Conservation (phyloP, 2,888 invertebrate genomes). For the Agrenia bidenticulata region DNA sequence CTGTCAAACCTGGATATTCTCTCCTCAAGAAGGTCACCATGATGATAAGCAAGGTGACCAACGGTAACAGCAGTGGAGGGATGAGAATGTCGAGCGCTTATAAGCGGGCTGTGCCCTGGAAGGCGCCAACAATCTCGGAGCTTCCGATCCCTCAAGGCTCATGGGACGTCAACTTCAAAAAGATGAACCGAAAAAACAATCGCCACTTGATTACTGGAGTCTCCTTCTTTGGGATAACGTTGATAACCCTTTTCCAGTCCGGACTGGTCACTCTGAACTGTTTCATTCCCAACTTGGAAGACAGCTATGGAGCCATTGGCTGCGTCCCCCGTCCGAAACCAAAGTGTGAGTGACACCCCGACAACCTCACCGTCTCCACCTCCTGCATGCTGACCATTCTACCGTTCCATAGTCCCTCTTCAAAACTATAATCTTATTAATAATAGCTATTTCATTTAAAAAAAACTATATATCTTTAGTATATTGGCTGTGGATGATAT, state of each 20-base stretch:
- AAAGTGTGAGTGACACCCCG: too few species aligned
- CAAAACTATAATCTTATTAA: not conserved
- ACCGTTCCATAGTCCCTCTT: not conserved
- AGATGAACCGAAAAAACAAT: conserved; percentile 22
- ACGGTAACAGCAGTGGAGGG: not conserved
- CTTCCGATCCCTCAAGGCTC: conserved; percentile 22
- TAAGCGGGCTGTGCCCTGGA: conserved; percentile 1
- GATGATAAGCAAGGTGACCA: too few species aligned
- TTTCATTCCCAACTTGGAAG: not conserved
- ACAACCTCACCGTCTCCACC: not conserved
- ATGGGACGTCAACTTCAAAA: conserved; percentile 21
- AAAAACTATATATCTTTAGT: too few species aligned
- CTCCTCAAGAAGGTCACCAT: too few species aligned
- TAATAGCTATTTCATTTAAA: too few species aligned
- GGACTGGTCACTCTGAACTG: conserved; percentile 7
- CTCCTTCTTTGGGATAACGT: conserved; percentile 18
- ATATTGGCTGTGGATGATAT: too few species aligned
- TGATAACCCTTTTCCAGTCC: not conserved
- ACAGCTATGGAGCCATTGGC: not conserved
- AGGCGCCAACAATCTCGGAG: conserved; percentile 8
- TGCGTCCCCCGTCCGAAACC: not conserved
- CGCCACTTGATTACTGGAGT: conserved; percentile 25
- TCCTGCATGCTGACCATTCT: not conserved
- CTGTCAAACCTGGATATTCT: too few species aligned
- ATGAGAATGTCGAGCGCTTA: conserved; percentile 1